phyloP scores from a whole-genome alignment of 2,888 invertebrate genomes.

The Xestobium rufovillosum region DNA sequence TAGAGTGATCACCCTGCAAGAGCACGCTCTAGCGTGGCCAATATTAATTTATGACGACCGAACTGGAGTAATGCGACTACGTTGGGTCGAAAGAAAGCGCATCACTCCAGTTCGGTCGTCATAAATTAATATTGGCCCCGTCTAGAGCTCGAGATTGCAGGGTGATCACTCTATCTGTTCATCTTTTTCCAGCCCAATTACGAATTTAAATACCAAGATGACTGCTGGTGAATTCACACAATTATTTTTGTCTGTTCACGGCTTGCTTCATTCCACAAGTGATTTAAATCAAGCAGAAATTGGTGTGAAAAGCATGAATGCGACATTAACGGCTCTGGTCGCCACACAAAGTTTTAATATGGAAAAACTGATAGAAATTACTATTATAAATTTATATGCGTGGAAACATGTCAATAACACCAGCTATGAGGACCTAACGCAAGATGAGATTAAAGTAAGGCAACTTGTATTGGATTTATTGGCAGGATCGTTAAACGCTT shows the following conservation, averaged over 20 bases:
- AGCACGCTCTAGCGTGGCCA: no score
- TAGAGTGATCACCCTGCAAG: no score
- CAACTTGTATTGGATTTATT: slow-evolving; percentile 55
- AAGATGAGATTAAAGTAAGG: slow-evolving; percentile 52
- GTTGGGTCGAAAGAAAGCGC: no score
- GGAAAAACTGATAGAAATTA: slow-evolving; percentile 69
- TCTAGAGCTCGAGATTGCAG: no score
- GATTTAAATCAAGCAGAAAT: slow-evolving; percentile 55
- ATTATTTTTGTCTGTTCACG: slow-evolving; percentile 58
- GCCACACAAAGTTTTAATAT: slow-evolving; percentile 71
- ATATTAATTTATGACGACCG: no score
- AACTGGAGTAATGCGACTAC: no score
- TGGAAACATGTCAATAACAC: slow-evolving; percentile 53
- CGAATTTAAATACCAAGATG: slow-evolving; percentile 51
- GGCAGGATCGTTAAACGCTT: slow-evolving; percentile 58
- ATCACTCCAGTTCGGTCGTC: no score
- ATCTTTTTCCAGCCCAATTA: slow-evolving; percentile 36
- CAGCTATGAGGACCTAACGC: slow-evolving; percentile 45
- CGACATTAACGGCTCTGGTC: slow-evolving; percentile 65
- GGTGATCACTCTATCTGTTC: background rate
- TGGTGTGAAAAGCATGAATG: slow-evolving; percentile 57
- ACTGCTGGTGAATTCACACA: slow-evolving; percentile 51
- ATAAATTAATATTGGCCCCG: no score
- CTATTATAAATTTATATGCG: slow-evolving; percentile 68
- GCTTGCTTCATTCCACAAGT: slow-evolving; percentile 45